phyloP scores from a whole-genome alignment of 2,888 invertebrate species.

The Phyllotreta striolata region DNA sequence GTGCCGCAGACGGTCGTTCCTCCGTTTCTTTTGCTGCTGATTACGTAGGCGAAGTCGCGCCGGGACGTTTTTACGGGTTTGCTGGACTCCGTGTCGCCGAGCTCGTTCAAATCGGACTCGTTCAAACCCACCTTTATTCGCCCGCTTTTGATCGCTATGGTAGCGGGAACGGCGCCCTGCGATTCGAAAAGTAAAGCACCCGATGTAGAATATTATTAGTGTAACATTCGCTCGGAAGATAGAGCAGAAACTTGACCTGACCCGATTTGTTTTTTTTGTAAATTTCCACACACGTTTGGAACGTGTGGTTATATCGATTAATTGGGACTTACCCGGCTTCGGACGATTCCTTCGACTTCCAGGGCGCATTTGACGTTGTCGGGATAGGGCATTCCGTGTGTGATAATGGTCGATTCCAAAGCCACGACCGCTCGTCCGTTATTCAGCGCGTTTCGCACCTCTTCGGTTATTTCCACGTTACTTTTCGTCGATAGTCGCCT shows the following conservation, averaged over 20 bases:
- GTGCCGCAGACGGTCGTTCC: constrained; percentile 98
- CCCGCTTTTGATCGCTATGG: constrained; percentile 88
- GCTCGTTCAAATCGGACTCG: constrained; percentile 67
- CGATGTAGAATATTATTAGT: no score
- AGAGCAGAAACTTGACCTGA: no score
- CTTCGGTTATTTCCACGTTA: constrained; percentile 55
- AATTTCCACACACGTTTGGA: no score
- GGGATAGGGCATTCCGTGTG: constrained; percentile 97
- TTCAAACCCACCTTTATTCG: constrained; percentile 81
- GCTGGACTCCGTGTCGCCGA: constrained; percentile 65
- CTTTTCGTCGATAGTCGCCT: constrained; percentile 20
- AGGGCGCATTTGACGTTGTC: constrained; percentile 86
- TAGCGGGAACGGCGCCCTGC: constrained; percentile 89
- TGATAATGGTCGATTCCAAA: constrained; percentile 96
- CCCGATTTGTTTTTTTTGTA: no score
- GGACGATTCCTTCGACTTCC: constrained; percentile 81
- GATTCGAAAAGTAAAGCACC: constrained; percentile 27
- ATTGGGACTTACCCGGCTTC: constrained; percentile 66
- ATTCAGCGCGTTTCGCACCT: constrained; percentile 72
- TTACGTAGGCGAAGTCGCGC: constrained; percentile 81
- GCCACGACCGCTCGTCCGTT: constrained; percentile 83
- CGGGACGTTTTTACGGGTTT: constrained; percentile 83
- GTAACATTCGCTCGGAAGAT: no score
- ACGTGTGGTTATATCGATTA: no score
- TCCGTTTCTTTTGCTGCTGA: constrained; percentile 76